Evolutionary conservation across 2,797 vertebrate species (phyloP), one percentile per base, ranked within the genome.

Genomic region (Danionella dracula): DNA sequence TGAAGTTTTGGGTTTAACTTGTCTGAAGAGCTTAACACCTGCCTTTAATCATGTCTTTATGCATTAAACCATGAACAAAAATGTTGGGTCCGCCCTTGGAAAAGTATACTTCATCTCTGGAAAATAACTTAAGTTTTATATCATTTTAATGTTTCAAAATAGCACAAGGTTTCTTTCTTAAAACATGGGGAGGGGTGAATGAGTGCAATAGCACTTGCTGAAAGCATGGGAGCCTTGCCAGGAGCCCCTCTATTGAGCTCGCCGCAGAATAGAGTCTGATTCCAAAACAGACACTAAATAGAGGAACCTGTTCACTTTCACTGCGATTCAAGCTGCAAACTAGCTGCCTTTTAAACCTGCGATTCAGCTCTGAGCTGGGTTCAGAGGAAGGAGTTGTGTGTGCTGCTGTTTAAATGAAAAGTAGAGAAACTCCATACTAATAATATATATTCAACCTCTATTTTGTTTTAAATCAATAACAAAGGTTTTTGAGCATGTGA

Each of bases 101-200:
- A 80, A 78, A 77, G 71, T 62, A 65, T 61, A 19, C 73, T 70
- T 77, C 38, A 57, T 60, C 40, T 75, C 74, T 75, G 70, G 66
- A 76, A 68, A 76, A 73, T 55, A 76, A 76, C 66, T 74, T 49
- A 58, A 63, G 71, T 77, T 75, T 76, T 77, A 69, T 75, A 75
- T 77, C 35, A 72, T 71, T 76, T 78, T 69, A 76, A 77, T 66
- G 58, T 62, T 56, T 72, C 44, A 68, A 61, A 72, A 60, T 32
- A 37, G 44, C 16, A 60, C 45, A 42, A 37, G 46, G 54, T 46
- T 34, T 71, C 67, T 35, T 59, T 32, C 46, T 40, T 66, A 44
- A 45, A 60, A 34, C 31, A 15, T 50, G 46, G n/a, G 29, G 38
- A 48, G 37, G 50, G 65, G 60, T 51, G 69, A 72, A 42, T 23